Base-by-base conservation (phyloP, 2,888 invertebrate genomes). In the Tiphia femorata region DNA sequence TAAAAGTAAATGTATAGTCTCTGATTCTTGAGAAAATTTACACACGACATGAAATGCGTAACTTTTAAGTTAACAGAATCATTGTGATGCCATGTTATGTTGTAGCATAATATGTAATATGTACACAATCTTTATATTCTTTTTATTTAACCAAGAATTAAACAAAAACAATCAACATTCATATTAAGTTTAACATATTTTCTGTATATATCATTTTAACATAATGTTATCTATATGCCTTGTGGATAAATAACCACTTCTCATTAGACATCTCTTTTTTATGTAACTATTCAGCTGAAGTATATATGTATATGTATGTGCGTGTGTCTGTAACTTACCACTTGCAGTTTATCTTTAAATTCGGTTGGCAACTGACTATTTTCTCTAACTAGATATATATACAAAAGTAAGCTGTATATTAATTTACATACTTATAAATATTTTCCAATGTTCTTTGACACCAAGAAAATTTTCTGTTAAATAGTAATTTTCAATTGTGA, bases 31-130 rank as follows among this genome's bases (percentile, higher is more conserved):
- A 58, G 58, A 56, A 64, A 53, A 44, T 56, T 64, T 53, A 55
- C 60, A 57, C 63, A 62, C 54, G 51, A 66, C 53, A 61, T 70
- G 55, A 60, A 67, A 58, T 55, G 64, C 56, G 53, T 71, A 65
- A 53, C 33, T 58, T 64, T 62, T 54, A 75, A 75, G 68, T 72
- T 50, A 51, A 64, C 53, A 56, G 59, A 64, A 67, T 77, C 65
- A 70, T 72, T 73, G 75, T 69, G 77, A 78, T 78, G 78, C 70
- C 75, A 75, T 68, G 65, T 73, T 75, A 70, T 49, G 51, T 75
- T 74, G 51, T 72, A 67, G 60, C 53, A 49, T 64, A 68, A 55
- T 58, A 62, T 57, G 47, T 46, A 58, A 41, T 56, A 49, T 51
- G 50, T 44, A 59, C 61, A 69, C 62, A 53, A 62, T 49, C 58